Base-by-base conservation (phyloP, 2,888 invertebrate genomes). In the Criorhina ranunculi region DNA sequence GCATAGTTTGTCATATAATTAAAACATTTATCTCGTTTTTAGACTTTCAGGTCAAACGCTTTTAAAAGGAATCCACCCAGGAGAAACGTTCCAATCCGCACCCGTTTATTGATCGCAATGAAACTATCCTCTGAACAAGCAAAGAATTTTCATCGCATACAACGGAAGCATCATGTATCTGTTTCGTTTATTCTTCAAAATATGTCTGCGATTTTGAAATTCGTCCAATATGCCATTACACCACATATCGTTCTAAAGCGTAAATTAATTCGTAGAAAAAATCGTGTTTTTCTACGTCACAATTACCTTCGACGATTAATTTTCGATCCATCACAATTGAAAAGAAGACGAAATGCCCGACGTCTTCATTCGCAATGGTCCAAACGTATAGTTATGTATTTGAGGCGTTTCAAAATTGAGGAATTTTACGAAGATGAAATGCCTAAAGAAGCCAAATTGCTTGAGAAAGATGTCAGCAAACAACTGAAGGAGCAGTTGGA, bases 401-500 rank as follows among this genome's bases (percentile, higher is more conserved):
- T 88, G 49, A 89, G 86, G 66, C 88, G 88, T 1, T 87, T 87
- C 5, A 70, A 82, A 75, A 15, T 31, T 42, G 57, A 75, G 12
- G 76, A 88, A 40, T 75, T 79, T 73, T 64, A 70, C 33, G 75
- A 81, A 51, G 75, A 78, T 35, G 81, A 82, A 73, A 5, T n/a
- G 8, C 19, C 33, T 6, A 15, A n/a, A 2, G 59, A 60, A 19
- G 42, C 17, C 6, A 70, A 66, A 7, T 62, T 87, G 44, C 86
- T 62, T 0, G 79, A 87, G n/a, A 89, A 89, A 11, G 90, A 90
- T 72, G 83, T 91, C 7, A 89, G 89, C 62, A 89, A 89, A 72
- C 89, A 90, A 70, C 78, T 91, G 76, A 91, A 91, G 69, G 88
- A 91, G 46, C 91, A 92, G 62, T 87, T 91, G 57, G 89, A 90